phyloP scores from a whole-genome alignment of 37 sponge, comb jelly and placozoan species.

The Cladorhizidae sp. region DNA sequence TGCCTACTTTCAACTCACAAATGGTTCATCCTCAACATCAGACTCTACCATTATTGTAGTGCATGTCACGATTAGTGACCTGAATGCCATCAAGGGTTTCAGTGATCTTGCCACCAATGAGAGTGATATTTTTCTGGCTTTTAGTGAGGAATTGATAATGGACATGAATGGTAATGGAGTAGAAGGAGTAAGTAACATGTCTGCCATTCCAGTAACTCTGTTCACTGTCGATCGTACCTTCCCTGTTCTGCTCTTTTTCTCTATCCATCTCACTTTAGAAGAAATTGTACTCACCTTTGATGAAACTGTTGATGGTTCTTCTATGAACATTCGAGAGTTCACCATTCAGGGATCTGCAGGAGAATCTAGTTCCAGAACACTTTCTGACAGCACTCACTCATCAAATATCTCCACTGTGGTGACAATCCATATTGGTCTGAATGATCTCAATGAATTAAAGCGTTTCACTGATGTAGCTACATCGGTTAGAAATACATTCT shows the following conservation, averaged over 20 bases:
- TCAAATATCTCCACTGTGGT: conserved; percentile 50
- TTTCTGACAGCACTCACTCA: conserved; percentile 57
- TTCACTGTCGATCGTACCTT: conserved; percentile 42
- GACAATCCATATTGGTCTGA: conserved; percentile 59
- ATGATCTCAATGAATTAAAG: conserved; percentile 87
- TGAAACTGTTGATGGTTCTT: conserved; percentile 82
- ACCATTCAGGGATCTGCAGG: conserved; percentile 55
- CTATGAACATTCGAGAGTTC: conserved; percentile 61
- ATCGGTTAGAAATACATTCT: conserved; percentile 58
- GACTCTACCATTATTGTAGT: conserved; percentile 68
- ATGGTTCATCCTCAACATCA: conserved; percentile 29
- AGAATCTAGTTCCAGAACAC: conserved; percentile 25
- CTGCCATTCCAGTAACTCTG: conserved; percentile 12
- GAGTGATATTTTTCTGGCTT: conserved; percentile 65
- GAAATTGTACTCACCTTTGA: conserved; percentile 67
- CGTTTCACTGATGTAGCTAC: conserved; percentile 69
- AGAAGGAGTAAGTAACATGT: conserved; percentile 12
- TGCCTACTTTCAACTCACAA: conserved; percentile 34
- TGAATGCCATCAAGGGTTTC: conserved; percentile 70
- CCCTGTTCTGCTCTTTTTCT: conserved; percentile 70
- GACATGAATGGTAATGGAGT: conserved; percentile 83
- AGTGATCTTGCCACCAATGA: conserved; percentile 42
- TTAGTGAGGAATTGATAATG: conserved; percentile 31
- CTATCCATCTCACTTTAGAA: conserved; percentile 74
- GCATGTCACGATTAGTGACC: conserved; percentile 48